Evolutionary conservation across 2,797 vertebrate species (phyloP).

Genomic region (Tinamus major): DNA sequence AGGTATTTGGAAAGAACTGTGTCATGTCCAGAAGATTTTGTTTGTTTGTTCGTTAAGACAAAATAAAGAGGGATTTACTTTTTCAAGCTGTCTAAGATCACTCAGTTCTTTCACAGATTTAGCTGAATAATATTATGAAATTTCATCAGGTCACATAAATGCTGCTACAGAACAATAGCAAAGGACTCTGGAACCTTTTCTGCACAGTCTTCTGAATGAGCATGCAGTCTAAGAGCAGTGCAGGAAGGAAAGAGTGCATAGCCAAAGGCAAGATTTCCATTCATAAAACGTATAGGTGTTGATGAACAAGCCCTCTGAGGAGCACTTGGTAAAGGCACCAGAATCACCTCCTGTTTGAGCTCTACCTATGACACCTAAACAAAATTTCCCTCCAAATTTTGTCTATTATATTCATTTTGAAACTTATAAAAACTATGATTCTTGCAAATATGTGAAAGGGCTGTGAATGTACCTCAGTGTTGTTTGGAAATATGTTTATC

Average conservation of each 20-base stretch:
- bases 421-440: background rate
- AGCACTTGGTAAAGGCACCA: background rate
- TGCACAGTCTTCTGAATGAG: background rate
- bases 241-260: background rate
- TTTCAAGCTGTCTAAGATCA: background rate
- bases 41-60: background rate
- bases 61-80: background rate
- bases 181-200: conserved; percentile 2
- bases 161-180: background rate
- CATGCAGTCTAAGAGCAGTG: background rate
- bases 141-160: background rate
- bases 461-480: background rate
- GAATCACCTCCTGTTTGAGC: background rate
- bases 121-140: background rate
- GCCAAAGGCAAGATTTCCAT: conserved; percentile 8
- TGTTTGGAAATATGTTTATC: background rate
- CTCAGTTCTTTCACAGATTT: background rate
- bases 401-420: background rate
- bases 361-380: background rate
- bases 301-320: background rate
- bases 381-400: background rate
- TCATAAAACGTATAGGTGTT: conserved; percentile 30
- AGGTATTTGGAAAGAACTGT: background rate
- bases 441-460: background rate
- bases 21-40: background rate